phyloP scores from a whole-genome alignment of 2,113 vertebrate species.

The Muscicapa adusta region DNA sequence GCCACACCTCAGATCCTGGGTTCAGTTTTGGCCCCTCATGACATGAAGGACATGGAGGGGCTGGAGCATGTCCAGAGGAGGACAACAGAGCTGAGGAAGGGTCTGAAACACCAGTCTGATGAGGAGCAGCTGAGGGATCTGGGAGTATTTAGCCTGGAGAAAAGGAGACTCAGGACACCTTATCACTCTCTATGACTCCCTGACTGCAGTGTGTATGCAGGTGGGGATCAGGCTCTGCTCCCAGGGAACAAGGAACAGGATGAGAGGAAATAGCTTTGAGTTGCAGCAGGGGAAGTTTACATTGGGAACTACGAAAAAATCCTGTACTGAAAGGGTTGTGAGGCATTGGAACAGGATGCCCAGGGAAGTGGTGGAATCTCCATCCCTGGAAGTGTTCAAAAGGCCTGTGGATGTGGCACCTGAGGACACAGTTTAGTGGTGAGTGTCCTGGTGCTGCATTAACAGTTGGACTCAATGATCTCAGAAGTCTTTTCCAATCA shows the following conservation, averaged over 20 bases:
- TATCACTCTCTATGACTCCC: not conserved
- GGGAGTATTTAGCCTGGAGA: not conserved
- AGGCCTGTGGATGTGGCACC: fast-evolving
- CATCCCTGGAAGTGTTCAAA: not conserved
- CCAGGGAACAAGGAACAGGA: fast-evolving
- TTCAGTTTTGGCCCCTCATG: not conserved
- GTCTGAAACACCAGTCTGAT: not conserved
- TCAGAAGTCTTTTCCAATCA: not conserved
- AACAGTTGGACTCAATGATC: not conserved
- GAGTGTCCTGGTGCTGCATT: not conserved
- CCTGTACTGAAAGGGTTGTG: not conserved
- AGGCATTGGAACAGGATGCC: not conserved
- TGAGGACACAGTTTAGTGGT: not conserved
- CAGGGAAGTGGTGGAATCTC: not conserved
- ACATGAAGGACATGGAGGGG: not conserved
- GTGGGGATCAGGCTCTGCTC: not conserved
- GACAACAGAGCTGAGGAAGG: not conserved
- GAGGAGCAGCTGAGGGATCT: not conserved
- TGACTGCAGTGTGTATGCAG: not conserved
- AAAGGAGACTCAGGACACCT: not conserved
- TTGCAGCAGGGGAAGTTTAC: not conserved
- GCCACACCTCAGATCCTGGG: not conserved
- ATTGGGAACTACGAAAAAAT: not conserved
- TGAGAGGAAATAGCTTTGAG: not conserved
- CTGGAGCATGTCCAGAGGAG: fast-evolving